Base-by-base conservation (phyloP, 2,888 invertebrate species). In the Cheilosia vernalis region DNA sequence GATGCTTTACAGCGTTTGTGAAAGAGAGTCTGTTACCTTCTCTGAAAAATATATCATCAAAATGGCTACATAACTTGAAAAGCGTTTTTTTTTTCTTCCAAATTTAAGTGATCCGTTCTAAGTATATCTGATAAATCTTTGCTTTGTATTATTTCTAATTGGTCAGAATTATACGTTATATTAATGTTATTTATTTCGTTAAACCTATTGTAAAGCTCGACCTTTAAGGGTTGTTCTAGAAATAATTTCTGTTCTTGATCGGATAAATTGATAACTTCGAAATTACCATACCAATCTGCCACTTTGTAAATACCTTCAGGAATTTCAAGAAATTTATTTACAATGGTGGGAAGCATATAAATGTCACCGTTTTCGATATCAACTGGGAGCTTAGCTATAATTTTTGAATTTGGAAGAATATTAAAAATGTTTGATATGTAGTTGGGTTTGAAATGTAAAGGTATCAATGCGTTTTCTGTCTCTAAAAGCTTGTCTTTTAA, bases 1-100 rank as follows among this genome's bases (percentile, higher is more conserved):
- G 55, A 21, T 72, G 66, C 17, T 77, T 69, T n/a, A 60, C 53
- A 6, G 66, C 66, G 40, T 78, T 78, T 15, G 67, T 61, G 24
- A 78, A 78, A 1, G 67, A 56, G 40, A 73, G 24, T 27, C 40
- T 47, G 2, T 27, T 56, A 40, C 67, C 37, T 30, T 47, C 49
- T 27, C 33, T 37, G 17, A 66, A 61, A 44, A 44, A 61, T 13
- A 60, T 56, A 19, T 56, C 42, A 73, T 79, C 60, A 42, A 15
- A 60, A n/a, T 42, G 15, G 13, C 3, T 60, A 9, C 40, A 42
- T 15, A 33, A 7, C 24, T n/a, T 42, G 15, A 60, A 60, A 60
- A 60, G 42, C 1, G 15, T 7, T 42, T 58, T 6, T 37, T 37
- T 21, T 40, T 40, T 58, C 40, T 15, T 58, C 58, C 15, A 5